Evolutionary conservation across 2,888 invertebrate genomes (phyloP), one percentile per base, ranked within the genome.

Genomic region (Zaprionus lineosus): DNA sequence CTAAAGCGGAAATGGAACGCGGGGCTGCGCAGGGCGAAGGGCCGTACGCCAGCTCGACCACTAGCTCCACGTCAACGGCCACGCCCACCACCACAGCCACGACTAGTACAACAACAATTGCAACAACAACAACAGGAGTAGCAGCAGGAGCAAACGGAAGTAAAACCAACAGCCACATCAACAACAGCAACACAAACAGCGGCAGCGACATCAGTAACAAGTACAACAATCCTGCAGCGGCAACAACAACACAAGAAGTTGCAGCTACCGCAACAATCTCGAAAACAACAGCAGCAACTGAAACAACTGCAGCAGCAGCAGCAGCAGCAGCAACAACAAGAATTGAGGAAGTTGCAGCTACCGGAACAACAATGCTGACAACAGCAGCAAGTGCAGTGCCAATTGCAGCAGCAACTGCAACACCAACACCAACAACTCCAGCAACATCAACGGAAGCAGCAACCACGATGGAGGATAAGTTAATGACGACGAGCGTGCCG

Each of bases 1-100:
- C 61, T 62, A 66, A 60, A 64, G 56, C 75, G 43, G 74, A 74
- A 71, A 76, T 65, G 50, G 67, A 64, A 29, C 40, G 60, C 31
- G 48, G 43, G 43, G 43, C 24, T 8, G 24, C 24, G n/a, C n/a
- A n/a, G n/a, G n/a, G n/a, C n/a, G n/a, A n/a, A n/a, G n/a, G n/a
- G n/a, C n/a, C n/a, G n/a, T n/a, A n/a, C 40, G 3, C 33, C 53
- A 34, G 24, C 26, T 3, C 36, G 28, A 46, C 43, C 14, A 11
- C 56, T 1, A 44, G 61, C 7, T 61, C 81, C 31, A 81, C 73
- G 40, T 85, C 81, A 57, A 85, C 86, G 47, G 75, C 81, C 55
- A 85, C 73, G 64, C 81, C 81, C 55, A 85, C 78, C 62, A 73
- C 78, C 48, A 83, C 85, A 43, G 75, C 79, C 50, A 79, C 78